Base-by-base conservation (phyloP, 1,140 invertebrate species). In the Gryllus bimaculatus region DNA sequence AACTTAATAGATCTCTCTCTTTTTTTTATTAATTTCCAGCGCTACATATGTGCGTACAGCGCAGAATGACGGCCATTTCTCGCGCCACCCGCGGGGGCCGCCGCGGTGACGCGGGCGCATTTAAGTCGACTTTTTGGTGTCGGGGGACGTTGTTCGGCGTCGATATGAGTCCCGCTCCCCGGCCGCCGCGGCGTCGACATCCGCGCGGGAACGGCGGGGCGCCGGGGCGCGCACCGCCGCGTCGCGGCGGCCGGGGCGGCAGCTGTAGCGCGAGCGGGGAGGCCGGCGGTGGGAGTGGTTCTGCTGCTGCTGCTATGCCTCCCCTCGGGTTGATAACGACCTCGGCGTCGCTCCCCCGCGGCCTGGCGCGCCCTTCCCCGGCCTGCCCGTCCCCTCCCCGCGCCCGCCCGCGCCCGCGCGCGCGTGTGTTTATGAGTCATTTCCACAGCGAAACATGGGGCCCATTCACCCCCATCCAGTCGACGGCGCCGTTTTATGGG, bases 401-500 rank as follows among this genome's bases (percentile, higher is more conserved):
- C 54, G 18, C 18, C 18, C 7, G 2, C 2, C 54, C 0, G 2
- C 54, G 54, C 54, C 54, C 54, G 2, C 54, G 54, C 54, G 54
- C 54, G 54, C 18, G 54, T 66, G 54, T 66, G 54, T 66, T 66
- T 66, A 66, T 66, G 54, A 66, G 54, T 66, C 54, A 66, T 66
- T 66, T 66, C 54, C 54, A 66, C 54, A 66, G 54, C 54, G 54
- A 66, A 66, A 66, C 54, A 66, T 66, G 54, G 54, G 54, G 54
- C 54, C 54, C 54, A 66, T 66, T 66, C 54, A 66, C 54, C 54
- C 54, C 54, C 54, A 66, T 66, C 54, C 54, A 10, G 54, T 66
- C 54, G 54, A 7, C 54, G 18, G 54, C 7, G 54, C 18, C 54
- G 54, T 66, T 66, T 66, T 66, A 66, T 66, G 54, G 54, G 54